Conservation (phyloP, 2,113 vertebrate species). For the Psittacus erithacus region DNA sequence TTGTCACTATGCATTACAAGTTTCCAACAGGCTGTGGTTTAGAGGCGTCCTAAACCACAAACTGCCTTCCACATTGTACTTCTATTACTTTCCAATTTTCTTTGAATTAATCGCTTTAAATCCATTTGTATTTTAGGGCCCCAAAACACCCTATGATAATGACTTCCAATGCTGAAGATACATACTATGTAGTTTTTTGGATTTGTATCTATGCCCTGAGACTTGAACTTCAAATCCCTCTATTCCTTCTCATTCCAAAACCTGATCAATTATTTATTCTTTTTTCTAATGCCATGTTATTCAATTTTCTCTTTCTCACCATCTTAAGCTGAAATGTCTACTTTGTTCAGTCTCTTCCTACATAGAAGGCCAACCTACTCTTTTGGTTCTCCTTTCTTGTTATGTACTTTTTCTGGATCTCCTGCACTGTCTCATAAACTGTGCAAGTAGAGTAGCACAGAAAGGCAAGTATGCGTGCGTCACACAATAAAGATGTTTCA, state of each 20-base stretch:
- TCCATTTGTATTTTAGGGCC: neutral
- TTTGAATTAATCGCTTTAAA: neutral
- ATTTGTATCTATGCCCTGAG: neutral
- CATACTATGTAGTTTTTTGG: neutral
- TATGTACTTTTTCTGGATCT: neutral
- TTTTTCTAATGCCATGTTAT: neutral
- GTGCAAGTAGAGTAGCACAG: neutral
- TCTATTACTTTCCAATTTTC: neutral
- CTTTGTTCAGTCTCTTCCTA: neutral
- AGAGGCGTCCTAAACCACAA: neutral
- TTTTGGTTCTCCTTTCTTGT: neutral
- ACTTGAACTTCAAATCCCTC: neutral
- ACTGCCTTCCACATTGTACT: neutral
- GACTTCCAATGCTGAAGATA: neutral
- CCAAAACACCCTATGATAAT: neutral
- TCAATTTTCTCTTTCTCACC: neutral
- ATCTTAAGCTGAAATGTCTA: neutral
- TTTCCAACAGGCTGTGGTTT: neutral
- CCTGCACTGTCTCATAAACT: neutral
- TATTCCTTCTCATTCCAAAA: neutral
- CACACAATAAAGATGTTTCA: neutral
- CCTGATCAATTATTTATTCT: neutral
- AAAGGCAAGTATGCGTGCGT: neutral
- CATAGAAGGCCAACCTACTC: neutral
- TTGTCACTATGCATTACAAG: neutral